Evolutionary conservation across 2,113 vertebrate species (phyloP).

Genomic region (Melanocharis versteri): DNA sequence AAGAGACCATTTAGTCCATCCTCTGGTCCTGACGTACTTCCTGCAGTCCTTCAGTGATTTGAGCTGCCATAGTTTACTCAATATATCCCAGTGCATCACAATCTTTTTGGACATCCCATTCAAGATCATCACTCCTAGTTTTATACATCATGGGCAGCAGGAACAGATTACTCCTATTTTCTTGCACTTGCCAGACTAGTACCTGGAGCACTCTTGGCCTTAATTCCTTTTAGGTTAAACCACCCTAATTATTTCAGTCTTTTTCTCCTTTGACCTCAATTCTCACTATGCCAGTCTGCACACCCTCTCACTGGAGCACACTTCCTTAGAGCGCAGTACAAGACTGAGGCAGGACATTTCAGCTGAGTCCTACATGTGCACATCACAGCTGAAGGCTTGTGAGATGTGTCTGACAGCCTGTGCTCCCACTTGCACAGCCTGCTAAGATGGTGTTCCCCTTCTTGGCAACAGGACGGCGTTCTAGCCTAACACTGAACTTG

Average conservation of each 20-base stretch:
- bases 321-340: neutral
- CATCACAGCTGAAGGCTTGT: neutral
- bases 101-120: neutral
- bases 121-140: neutral
- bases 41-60: neutral
- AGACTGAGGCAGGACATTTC: neutral
- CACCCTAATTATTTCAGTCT: neutral
- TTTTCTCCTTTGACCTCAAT: neutral
- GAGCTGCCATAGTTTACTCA: neutral
- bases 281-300: neutral
- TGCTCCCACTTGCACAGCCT: neutral
- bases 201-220: neutral
- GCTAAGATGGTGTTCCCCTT: neutral
- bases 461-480: fast-evolving
- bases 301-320: neutral
- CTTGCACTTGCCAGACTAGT: neutral
- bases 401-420: neutral
- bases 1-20: neutral
- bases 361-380: neutral
- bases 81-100: neutral
- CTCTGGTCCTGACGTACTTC: neutral
- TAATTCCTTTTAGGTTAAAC: neutral
- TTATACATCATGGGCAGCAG: neutral
- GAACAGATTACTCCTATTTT: neutral
- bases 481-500: neutral